Evolutionary conservation across 2,113 vertebrate genomes (phyloP).

Genomic region (Cyprinodon variegatus): DNA sequence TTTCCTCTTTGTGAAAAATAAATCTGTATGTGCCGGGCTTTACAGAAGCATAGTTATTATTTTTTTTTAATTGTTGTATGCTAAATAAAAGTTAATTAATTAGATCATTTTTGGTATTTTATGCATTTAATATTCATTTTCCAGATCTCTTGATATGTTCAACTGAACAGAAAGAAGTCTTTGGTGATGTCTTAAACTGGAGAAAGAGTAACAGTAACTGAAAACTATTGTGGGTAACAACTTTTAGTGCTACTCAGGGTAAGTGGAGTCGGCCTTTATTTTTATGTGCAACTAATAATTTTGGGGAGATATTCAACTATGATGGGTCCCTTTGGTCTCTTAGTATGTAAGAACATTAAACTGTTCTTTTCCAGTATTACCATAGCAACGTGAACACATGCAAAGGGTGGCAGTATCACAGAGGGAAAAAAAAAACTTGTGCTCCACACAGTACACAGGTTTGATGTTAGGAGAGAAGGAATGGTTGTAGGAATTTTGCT

Average conservation of each 20-base stretch:
- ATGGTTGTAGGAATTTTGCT: neutral
- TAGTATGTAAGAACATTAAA: constrained; percentile 25
- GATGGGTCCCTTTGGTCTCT: neutral
- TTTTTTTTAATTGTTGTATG: constrained; percentile 4
- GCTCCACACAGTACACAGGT: neutral
- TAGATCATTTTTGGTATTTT: neutral
- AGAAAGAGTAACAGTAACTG: neutral
- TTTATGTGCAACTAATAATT: constrained; percentile 11
- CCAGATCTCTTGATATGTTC: too few species aligned
- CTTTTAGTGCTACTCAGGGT: too few species aligned
- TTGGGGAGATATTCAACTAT: constrained; percentile 6
- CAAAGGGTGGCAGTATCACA: constrained; percentile 6
- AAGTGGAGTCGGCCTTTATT: neutral
- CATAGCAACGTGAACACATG: constrained; percentile 30
- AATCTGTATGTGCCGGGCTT: constrained; percentile 21
- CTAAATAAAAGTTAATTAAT: too few species aligned
- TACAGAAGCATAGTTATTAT: constrained; percentile 5
- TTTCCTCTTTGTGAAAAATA: constrained; percentile 36
- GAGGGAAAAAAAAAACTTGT: constrained; percentile 7
- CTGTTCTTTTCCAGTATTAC: constrained; percentile 20
- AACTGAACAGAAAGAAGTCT: neutral
- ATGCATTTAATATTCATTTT: neutral
- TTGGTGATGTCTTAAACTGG: neutral
- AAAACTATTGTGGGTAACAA: neutral
- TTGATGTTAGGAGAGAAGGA: neutral